Evolutionary conservation across 2,113 vertebrate genomes (phyloP), one percentile per base, ranked within the genome.

Genomic region (Notothenia coriiceps): DNA sequence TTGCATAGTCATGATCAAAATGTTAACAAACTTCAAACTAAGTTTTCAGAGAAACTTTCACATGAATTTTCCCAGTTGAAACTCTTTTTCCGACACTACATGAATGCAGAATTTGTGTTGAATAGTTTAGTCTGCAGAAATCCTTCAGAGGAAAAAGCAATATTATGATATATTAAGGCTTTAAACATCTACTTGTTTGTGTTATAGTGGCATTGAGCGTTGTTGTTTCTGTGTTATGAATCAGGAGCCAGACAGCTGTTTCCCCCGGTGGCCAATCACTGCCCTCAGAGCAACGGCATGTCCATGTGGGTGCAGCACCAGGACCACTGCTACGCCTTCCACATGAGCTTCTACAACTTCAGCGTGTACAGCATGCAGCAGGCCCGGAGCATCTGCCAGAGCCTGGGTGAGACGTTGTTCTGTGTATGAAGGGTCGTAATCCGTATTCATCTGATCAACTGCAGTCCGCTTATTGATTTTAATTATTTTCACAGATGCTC

Each of bases 301-400:
- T 91, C 94, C 0, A 90, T 79, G 0, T 99, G 98, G 98, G 82
- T 97, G n/a, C 93, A 95, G 77, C 95, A 96, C 43, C 83, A 93
- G 77, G 93, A 93, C 65, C 93, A 97, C 73, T 99, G 98, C 52
- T 99, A 99, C 0, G 92, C 89, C 0, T 96, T 97, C 56, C 89
- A 97, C 87, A 95, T 95, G 90, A 94, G 86, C 0, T 92, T 97
- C 83, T 96, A 96, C 93, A 97, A 95, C 90, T 97, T 96, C 85
- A 95, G 85, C 0, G 90, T 96, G 10, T 96, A 95, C 90, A 95
- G 56, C 9, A 94, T 93, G 80, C 83, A 93, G 46, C 87, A 94
- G 12, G 97, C 97, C 68, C 94, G 84, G 84, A 75, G 29, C 44
- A 69, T 98, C 76, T 99, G 98, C 90, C 77, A 83, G 84, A 76